Conservation (phyloP, 2,888 invertebrate species). For the Chrysomela aeneicollis region DNA sequence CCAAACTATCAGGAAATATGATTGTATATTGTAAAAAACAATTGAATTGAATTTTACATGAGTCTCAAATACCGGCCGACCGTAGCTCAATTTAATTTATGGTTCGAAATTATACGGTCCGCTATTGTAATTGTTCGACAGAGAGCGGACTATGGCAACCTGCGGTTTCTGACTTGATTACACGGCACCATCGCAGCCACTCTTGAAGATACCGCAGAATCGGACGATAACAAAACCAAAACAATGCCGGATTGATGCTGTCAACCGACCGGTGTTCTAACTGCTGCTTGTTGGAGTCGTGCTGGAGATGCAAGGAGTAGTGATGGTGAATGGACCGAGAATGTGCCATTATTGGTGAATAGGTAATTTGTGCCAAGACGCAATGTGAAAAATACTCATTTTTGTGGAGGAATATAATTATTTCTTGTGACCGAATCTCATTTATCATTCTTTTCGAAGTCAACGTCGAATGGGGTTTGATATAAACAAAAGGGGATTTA, state of each 20-base stretch:
- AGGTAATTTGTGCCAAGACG: too few relatives aligned
- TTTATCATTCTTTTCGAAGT: too few relatives aligned
- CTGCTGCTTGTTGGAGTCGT: background rate
- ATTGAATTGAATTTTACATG: slow-evolving; percentile 45
- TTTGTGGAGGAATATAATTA: too few relatives aligned
- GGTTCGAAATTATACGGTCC: slow-evolving; percentile 60
- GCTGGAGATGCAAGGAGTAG: too few relatives aligned
- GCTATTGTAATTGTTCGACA: slow-evolving; percentile 59
- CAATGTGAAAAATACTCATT: too few relatives aligned
- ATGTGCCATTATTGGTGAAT: too few relatives aligned
- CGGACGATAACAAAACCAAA: slow-evolving; percentile 14
- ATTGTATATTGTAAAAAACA: slow-evolving; percentile 43
- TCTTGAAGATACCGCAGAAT: slow-evolving; percentile 5
- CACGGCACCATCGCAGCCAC: slow-evolving; percentile 34
- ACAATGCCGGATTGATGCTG: slow-evolving; percentile 6
- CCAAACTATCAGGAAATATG: slow-evolving; percentile 43
- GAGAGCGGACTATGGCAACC: slow-evolving; percentile 43
- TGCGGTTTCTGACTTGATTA: slow-evolving; percentile 49
- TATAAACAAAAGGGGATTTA: too few relatives aligned
- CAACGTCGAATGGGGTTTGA: too few relatives aligned
- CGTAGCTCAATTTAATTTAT: slow-evolving; percentile 60
- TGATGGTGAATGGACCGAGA: too few relatives aligned
- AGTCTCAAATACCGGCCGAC: slow-evolving; percentile 47
- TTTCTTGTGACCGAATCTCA: too few relatives aligned
- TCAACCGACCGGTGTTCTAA: slow-evolving; percentile 16